phyloP scores from a whole-genome alignment of 1,140 invertebrate species.

The Pseudomyrmex gracilis region DNA sequence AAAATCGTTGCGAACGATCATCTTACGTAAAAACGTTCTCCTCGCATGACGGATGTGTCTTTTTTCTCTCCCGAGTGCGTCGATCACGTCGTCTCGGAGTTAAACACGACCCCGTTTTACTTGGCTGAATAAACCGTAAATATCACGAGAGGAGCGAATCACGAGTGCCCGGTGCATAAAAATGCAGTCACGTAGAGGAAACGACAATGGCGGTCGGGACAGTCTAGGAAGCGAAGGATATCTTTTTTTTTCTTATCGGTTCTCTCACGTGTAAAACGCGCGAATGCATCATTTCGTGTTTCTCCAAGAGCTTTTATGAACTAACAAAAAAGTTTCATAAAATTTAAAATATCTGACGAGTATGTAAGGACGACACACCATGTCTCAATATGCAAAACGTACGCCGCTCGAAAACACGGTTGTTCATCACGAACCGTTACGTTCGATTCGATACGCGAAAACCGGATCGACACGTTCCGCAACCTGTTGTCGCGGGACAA shows the following conservation, averaged over 20 bases:
- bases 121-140: slow-evolving; percentile 54
- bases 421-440: background rate
- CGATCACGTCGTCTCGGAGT: too few relatives aligned
- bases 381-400: background rate
- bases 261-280: slow-evolving; percentile 7
- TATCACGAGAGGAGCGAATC: slow-evolving; percentile 37
- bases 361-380: too few relatives aligned
- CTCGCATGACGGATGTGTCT: too few relatives aligned
- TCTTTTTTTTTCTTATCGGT: slow-evolving; percentile 37
- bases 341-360: too few relatives aligned
- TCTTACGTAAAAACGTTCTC: too few relatives aligned
- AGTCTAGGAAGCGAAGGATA: slow-evolving; percentile 69
- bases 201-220: slow-evolving; percentile 61
- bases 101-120: slow-evolving; percentile 59
- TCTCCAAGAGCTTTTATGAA: slow-evolving; percentile 17
- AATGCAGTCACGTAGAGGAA: slow-evolving; percentile 61
- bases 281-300: slow-evolving; percentile 64
- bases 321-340: too few relatives aligned
- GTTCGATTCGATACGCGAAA: background rate
- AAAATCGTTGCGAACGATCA: too few relatives aligned
- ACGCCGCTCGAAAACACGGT: background rate
- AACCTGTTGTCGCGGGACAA: slow-evolving; percentile 58
- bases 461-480: background rate
- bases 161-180: slow-evolving; percentile 35
- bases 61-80: too few relatives aligned